These are phyloP conservation scores for Aspidapion aeneum DNA, from an alignment of 2,888 invertebrate species.

Conservation along the genomic window DNA sequence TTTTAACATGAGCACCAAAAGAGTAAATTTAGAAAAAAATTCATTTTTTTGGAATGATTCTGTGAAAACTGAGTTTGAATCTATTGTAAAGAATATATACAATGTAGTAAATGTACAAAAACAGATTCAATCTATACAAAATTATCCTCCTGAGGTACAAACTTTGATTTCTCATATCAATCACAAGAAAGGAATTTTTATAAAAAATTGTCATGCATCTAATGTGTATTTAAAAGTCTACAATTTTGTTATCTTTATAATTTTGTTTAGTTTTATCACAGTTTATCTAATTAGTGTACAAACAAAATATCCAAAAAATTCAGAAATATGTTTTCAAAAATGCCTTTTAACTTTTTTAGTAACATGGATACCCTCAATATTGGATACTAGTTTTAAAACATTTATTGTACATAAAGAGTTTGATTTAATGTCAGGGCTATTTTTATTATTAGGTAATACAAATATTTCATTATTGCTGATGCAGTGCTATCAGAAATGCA, in stretches of 20 bases:
- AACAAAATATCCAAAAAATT: constrained; percentile 16
- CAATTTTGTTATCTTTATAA: constrained; percentile 37
- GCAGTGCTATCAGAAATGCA: neutral
- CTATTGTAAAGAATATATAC: constrained; percentile 38
- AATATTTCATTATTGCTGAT: neutral
- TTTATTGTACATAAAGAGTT: constrained; percentile 34
- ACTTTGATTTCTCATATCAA: constrained; percentile 6
- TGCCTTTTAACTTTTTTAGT: constrained; percentile 33
- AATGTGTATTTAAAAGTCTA: constrained; percentile 34
- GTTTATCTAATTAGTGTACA: constrained; percentile 37
- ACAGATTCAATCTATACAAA: constrained; percentile 20
- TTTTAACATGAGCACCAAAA: neutral
- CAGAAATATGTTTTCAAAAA: constrained; percentile 29
- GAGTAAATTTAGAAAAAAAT: neutral
- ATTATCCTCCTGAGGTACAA: constrained; percentile 23
- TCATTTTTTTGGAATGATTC: neutral
- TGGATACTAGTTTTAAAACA: constrained; percentile 38
- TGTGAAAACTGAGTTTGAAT: constrained; percentile 31
- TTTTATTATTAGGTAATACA: constrained; percentile 35
- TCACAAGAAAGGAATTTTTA: constrained; percentile 28
- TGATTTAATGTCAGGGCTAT: constrained; percentile 33
- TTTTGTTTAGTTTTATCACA: constrained; percentile 34
- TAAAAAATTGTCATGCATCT: neutral
- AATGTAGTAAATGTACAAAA: constrained; percentile 33
- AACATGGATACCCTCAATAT: constrained; percentile 42